These are phyloP conservation scores for Chloebia gouldiae DNA, from an alignment of 2,113 vertebrate genomes.

Conservation along the genomic window DNA sequence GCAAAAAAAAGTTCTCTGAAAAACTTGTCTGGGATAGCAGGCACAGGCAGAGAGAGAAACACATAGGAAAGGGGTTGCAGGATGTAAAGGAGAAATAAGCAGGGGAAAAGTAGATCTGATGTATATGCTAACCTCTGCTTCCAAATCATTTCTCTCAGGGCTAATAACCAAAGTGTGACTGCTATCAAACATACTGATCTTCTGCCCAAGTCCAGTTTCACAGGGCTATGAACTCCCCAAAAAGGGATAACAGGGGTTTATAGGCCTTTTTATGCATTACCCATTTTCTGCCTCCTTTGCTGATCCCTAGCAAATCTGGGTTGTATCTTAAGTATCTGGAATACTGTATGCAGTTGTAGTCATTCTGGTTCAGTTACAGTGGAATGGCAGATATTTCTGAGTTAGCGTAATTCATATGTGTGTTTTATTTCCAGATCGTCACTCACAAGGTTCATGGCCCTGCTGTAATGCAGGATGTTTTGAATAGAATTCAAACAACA, in stretches of 20 bases:
- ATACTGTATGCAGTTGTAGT: neutral
- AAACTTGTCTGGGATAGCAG: neutral
- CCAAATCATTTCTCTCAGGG: neutral
- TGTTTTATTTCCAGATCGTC: neutral
- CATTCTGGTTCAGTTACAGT: neutral
- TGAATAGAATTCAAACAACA: neutral
- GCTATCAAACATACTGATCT: neutral
- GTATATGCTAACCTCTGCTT: neutral
- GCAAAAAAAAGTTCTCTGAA: neutral
- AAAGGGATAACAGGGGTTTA: neutral
- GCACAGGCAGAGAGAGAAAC: neutral
- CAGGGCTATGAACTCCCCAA: neutral
- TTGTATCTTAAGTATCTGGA: neutral
- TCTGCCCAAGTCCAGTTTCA: neutral
- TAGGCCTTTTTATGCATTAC: neutral
- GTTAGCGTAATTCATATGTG: neutral
- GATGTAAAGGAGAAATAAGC: neutral
- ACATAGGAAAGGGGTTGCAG: neutral
- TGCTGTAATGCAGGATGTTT: neutral
- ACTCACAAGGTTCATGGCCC: neutral
- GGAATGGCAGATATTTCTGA: neutral
- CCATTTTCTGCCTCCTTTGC: neutral
- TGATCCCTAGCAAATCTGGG: neutral
- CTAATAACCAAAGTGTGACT: neutral
- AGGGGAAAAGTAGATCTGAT: neutral